Conservation (phyloP, 2,113 vertebrate genomes). For the Diphyllodes magnificus region DNA sequence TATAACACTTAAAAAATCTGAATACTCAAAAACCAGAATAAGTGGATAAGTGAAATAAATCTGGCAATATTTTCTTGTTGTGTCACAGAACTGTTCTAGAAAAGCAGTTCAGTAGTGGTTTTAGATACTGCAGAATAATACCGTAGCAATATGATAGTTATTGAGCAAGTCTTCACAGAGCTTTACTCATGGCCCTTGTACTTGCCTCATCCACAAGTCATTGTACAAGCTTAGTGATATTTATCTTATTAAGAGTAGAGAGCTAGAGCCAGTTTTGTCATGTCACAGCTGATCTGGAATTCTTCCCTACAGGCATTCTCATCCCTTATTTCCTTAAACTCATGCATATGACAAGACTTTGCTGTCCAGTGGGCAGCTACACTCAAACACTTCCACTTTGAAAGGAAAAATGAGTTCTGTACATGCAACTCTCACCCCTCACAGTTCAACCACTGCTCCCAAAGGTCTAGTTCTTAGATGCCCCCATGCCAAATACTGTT, state of each 20-base stretch:
- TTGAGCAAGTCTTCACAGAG: background rate
- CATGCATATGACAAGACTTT: background rate
- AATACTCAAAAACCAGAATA: background rate
- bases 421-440: background rate
- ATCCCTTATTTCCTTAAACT: rapidly evolving
- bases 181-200: rapidly evolving
- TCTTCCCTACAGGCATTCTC: background rate
- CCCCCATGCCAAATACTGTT: background rate
- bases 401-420: background rate
- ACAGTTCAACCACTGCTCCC: background rate
- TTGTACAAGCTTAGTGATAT: background rate
- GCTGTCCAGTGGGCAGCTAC: background rate
- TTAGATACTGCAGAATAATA: background rate
- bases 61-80: background rate
- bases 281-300: background rate
- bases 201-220: background rate
- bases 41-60: background rate
- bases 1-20: background rate
- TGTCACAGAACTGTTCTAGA: background rate
- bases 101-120: background rate
- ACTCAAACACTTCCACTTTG: background rate
- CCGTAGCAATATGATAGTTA: background rate
- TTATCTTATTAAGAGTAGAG: background rate
- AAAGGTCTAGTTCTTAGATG: background rate
- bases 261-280: background rate